Percentiles rank a stretch among this genome's conserved stretches.
phyloP scores from a whole-genome alignment of 2,888 invertebrate genomes.

The Homarus gammarus region DNA sequence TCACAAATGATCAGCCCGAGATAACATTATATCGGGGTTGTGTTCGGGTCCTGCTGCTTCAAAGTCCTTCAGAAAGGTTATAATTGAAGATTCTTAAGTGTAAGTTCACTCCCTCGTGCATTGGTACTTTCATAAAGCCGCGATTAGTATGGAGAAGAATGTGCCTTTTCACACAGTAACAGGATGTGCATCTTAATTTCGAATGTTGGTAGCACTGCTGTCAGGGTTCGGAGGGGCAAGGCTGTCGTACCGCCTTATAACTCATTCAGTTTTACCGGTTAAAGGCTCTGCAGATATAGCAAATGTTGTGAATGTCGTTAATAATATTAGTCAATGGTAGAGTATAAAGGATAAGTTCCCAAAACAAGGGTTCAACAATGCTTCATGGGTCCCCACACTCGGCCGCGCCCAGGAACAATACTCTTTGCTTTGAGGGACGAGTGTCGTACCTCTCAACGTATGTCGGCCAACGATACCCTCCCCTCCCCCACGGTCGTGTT shows the following conservation, averaged over 20 bases:
- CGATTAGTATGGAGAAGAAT: background rate
- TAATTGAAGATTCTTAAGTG: conserved; percentile 25
- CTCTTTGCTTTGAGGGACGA: background rate
- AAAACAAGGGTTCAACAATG: conserved; percentile 38
- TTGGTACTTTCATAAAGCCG: background rate
- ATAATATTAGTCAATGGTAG: background rate
- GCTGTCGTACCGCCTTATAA: background rate
- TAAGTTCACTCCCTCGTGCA: background rate
- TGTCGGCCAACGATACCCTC: background rate
- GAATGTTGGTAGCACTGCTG: background rate
- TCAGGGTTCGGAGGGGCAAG: background rate
- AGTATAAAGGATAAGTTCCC: background rate
- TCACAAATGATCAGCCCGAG: conserved; percentile 29
- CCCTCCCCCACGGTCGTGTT: background rate
- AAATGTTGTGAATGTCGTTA: too few species aligned
- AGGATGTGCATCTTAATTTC: background rate
- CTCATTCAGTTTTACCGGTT: too few species aligned
- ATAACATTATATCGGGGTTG: conserved; percentile 41
- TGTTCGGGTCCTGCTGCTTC: conserved; percentile 12
- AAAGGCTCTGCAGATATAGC: background rate
- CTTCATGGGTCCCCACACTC: conserved; percentile 31
- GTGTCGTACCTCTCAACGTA: background rate
- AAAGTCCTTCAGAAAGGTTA: conserved; percentile 15
- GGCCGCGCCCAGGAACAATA: background rate
- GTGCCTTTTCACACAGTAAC: background rate